Evolutionary conservation across 2,797 vertebrate species (phyloP), one percentile per base, ranked within the genome.

Genomic region (Hypotaenidia philippensis): DNA sequence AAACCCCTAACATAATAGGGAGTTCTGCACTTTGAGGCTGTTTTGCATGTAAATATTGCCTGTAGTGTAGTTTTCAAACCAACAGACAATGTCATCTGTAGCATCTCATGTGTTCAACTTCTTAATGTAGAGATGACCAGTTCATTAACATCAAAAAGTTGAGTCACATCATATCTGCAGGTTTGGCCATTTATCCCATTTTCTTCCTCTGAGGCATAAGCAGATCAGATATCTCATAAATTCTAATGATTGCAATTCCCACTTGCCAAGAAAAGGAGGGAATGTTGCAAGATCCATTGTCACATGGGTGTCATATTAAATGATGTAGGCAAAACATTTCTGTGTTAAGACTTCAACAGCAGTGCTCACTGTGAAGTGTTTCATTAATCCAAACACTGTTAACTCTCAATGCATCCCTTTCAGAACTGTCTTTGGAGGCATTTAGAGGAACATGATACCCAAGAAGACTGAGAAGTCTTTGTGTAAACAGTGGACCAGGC

Each of bases 191-290:
- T 95, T 76, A 84, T 84, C 40, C 34, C 9, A 1, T 85, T 76
- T 79, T 57, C 75, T 85, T 87, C 52, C 71, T 87, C 71, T 80
- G 78, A 77, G 78, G 82, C 87, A 70, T 55, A 83, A 70, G 75
- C 75, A 85, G 49, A 87, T 93, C 71, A 85, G 64, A 70, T 87
- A 87, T 83, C 64, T 68, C 79, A 60, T 92, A 77, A 93, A 85
- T 87, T 85, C 68, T 71, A 87, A 53, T 53, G 60, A 61, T 53
- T 89, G 49, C 84, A 45, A 9, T 79, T 75, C 87, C 83, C 68
- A n/a, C 29, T 93, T 70, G 81, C 83, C 81, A 87, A 83, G 81
- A 89, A 59, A 27, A 92, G 84, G 75, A 83, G 34, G 18, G 81
- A 91, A n/a, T 21, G 27, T 72, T 93, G 64, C 59, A 84, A 94